phyloP scores from a whole-genome alignment of 2,113 vertebrate genomes.

The Etia nguti region DNA sequence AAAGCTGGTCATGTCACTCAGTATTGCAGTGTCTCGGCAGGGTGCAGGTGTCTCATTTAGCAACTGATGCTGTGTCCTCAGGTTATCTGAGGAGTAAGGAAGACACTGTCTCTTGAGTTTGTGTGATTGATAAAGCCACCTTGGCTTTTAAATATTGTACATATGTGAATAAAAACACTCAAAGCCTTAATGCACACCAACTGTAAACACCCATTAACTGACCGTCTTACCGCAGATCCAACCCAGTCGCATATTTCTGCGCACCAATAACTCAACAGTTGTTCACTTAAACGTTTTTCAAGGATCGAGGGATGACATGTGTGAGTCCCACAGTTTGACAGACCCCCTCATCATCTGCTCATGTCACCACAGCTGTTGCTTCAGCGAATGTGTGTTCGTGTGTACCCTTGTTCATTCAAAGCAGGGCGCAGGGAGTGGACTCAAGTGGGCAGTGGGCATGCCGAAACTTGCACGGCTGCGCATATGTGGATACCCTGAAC shows the following conservation, averaged over 20 bases:
- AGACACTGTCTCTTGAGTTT: neutral
- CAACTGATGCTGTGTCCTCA: neutral
- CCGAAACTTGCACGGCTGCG: neutral
- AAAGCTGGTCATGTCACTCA: neutral
- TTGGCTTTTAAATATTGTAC: neutral
- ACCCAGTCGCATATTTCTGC: slow-evolving; percentile 1
- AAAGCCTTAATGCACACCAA: neutral
- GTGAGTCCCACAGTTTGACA: slow-evolving; percentile 32
- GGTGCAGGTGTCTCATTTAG: neutral
- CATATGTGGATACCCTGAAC: neutral
- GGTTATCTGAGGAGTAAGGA: neutral
- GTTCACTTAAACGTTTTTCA: slow-evolving; percentile 7
- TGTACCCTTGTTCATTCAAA: neutral
- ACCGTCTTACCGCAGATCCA: neutral
- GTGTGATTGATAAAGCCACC: neutral
- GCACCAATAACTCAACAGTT: slow-evolving; percentile 36
- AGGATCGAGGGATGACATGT: neutral
- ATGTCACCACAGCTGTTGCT: slow-evolving; percentile 49
- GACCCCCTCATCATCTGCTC: slow-evolving; percentile 45
- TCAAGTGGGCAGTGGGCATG: slow-evolving; percentile 6
- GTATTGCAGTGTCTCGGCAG: neutral
- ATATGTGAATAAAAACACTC: neutral
- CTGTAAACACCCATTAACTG: neutral
- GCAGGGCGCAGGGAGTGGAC: neutral
- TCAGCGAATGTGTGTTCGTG: neutral